Percentiles rank a stretch among this genome's conserved stretches.
phyloP scores from a whole-genome alignment of 2,797 vertebrate genomes.

The Urophycis tenuis region DNA sequence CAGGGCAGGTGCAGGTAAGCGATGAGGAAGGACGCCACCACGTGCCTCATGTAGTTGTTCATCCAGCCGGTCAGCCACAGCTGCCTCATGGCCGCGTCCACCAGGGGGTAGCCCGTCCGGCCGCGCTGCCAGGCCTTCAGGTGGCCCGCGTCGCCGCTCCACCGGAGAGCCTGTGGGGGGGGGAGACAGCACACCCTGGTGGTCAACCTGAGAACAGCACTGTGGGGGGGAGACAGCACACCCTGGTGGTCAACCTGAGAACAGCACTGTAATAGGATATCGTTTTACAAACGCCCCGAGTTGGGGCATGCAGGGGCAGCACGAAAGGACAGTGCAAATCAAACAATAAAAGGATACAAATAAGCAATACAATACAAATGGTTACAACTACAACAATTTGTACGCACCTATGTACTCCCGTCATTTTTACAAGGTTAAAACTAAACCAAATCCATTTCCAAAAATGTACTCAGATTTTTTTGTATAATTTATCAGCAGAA shows the following conservation, averaged over 20 bases:
- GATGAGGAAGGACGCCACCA: conserved; percentile 70
- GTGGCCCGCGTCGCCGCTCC: conserved; percentile 56
- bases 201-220: conserved; percentile 4
- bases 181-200: neutral
- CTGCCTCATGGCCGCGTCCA: conserved; percentile 72
- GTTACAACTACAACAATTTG: neutral
- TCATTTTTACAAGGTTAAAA: too few relatives aligned
- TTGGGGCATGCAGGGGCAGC: too few relatives aligned
- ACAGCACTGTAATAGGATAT: neutral
- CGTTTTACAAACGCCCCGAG: neutral
- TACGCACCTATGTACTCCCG: too few relatives aligned
- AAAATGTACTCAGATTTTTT: too few relatives aligned
- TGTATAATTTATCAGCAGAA: too few relatives aligned
- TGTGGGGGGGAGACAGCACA: neutral
- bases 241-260: conserved; percentile 2
- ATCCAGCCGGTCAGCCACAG: conserved; percentile 72
- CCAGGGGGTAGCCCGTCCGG: conserved; percentile 65
- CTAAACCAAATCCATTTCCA: too few relatives aligned
- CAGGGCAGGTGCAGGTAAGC: conserved; percentile 69
- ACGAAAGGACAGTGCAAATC: neutral
- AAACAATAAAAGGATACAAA: neutral
- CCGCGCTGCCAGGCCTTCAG: conserved; percentile 69
- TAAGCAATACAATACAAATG: neutral
- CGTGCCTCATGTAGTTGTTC: conserved; percentile 74
- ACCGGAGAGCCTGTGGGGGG: conserved; percentile 57